Percentiles rank a stretch among this genome's conserved stretches.
Conservation (phyloP, 2,797 vertebrate species). For the Parauchenoglanis punctatus region DNA sequence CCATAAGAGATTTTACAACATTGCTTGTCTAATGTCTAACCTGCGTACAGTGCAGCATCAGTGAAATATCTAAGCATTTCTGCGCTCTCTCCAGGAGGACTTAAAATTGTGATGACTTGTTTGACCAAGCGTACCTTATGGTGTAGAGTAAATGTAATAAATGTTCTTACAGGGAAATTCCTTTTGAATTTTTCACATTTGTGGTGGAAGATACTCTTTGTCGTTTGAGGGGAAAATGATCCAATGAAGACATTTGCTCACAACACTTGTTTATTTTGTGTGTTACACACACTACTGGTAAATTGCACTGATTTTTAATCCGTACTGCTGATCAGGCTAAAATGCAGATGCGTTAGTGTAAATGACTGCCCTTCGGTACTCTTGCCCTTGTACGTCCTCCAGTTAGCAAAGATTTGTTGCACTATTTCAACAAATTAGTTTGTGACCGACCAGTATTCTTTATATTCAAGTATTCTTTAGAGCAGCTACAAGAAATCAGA, state of each 20-base stretch:
- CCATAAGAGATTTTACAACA: background rate
- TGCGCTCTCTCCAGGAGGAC: background rate
- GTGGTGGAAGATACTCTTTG: background rate
- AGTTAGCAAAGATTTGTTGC: background rate
- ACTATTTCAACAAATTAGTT: background rate
- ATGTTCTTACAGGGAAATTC: background rate
- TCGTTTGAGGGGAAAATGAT: background rate
- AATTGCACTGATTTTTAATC: background rate
- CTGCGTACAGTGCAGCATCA: background rate
- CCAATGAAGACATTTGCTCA: background rate
- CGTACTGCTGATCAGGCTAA: background rate
- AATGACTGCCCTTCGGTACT: background rate
- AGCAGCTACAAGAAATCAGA: background rate
- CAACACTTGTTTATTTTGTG: background rate
- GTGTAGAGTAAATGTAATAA: background rate
- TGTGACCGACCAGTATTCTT: background rate
- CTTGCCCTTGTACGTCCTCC: background rate
- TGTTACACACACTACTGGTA: background rate
- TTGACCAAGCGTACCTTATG: background rate
- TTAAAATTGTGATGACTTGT: background rate
- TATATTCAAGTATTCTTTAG: background rate
- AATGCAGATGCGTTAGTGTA: background rate
- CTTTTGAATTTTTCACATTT: background rate
- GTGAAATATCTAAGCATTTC: background rate
- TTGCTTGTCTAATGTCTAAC: background rate